Conservation (phyloP, 2,113 vertebrate species). For the Mobula birostris region DNA sequence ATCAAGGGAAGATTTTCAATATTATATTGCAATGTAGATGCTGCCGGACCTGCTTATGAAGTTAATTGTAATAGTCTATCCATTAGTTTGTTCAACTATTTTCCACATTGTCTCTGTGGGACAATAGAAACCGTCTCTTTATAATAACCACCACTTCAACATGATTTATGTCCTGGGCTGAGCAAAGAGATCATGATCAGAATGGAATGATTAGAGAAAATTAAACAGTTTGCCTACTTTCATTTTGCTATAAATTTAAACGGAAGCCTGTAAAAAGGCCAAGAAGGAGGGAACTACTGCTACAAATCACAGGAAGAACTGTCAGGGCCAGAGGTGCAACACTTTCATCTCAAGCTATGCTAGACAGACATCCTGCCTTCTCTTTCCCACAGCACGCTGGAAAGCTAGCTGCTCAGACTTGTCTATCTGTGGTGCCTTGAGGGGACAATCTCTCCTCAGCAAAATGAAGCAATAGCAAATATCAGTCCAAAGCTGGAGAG, state of each 20-base stretch:
- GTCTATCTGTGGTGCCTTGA: neutral
- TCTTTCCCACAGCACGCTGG: neutral
- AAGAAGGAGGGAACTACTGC: neutral
- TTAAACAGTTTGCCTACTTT: constrained; percentile 19
- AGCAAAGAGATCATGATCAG: neutral
- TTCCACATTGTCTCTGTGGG: neutral
- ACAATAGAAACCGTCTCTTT: neutral
- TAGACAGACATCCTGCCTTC: neutral
- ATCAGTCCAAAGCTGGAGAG: neutral
- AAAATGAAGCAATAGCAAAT: neutral
- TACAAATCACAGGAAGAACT: neutral
- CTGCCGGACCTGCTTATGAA: neutral
- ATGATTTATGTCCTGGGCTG: neutral
- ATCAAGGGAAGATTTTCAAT: neutral
- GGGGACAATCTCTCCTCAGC: neutral
- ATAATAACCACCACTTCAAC: neutral
- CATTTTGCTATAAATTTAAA: constrained; percentile 20
- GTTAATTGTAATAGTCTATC: neutral
- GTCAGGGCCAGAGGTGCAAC: neutral
- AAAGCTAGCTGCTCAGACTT: neutral
- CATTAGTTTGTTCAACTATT: neutral
- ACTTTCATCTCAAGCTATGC: neutral
- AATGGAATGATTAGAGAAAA: neutral
- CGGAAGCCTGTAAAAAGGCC: constrained; percentile 20
- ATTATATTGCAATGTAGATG: neutral